Base-by-base conservation (phyloP, 2,797 vertebrate species). In the Ficedula albicollis region DNA sequence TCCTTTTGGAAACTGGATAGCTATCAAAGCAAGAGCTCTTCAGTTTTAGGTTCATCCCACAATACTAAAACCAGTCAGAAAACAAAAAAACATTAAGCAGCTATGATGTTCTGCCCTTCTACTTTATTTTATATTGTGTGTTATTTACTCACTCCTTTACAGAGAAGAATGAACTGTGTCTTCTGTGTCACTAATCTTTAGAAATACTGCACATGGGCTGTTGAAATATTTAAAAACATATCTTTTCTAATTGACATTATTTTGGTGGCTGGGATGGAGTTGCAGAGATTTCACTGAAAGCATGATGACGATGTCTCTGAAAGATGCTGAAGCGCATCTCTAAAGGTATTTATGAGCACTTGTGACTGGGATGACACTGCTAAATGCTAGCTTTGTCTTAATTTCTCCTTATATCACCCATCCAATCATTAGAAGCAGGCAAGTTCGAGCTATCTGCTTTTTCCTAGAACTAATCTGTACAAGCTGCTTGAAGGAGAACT, bases 241-340 rank as follows among this genome's bases (percentile, higher is more conserved):
- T 55, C 14, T 87, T 88, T 84, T 92, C 38, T 83, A 67, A 89
- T n/a, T 82, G 56, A 83, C 21, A 36, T 95, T 95, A 73, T 96
- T 96, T 94, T 92, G 70, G 72, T 82, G 77, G 46, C 73, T 84
- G 52, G 20, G 79, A 48, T 32, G 39, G 23, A 66, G 13, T 87
- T 79, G 30, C 34, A 76, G 80, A 82, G 27, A 51, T 87, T 87
- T 92, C 38, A 38, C 17, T 51, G 39, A 93, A 93, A 68, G 51
- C 27, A 38, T 34, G 74, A 86, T 44, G 54, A 43, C 58, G 83
- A 15, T 32, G 14, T 41, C 52, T 68, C 84, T 83, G 66, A 75
- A 95, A 68, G 43, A 90, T 69, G 58, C 51, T 86, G 74, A 76
- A 86, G 19, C 30, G 29, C 51, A 62, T 51, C 9, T 78, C 73